phyloP scores from a whole-genome alignment of 2,888 invertebrate species.

The Oscheius sp. region DNA sequence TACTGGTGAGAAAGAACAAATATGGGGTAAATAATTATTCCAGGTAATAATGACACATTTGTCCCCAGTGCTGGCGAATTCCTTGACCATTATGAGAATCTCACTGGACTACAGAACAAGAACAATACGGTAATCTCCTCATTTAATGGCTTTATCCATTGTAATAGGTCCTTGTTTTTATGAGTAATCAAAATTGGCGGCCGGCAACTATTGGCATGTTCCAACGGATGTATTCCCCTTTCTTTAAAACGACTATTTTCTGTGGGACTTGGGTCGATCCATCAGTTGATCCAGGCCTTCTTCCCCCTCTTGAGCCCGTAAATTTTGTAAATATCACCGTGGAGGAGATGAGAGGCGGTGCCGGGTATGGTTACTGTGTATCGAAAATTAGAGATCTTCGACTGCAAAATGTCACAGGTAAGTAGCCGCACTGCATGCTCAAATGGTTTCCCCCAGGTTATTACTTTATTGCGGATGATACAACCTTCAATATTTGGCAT shows the following conservation, averaged over 20 bases:
- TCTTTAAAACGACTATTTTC: slow-evolving; percentile 16
- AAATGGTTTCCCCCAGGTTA: slow-evolving; percentile 14
- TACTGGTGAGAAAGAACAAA: too few species aligned
- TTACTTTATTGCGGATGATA: slow-evolving; percentile 30
- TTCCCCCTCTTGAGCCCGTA: background rate
- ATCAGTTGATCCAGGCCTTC: background rate
- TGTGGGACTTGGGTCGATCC: slow-evolving; percentile 20
- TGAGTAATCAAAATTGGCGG: slow-evolving; percentile 17
- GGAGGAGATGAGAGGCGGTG: slow-evolving; percentile 24
- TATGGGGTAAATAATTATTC: background rate
- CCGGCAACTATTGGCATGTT: background rate
- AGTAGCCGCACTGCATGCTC: background rate
- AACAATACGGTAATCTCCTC: slow-evolving; percentile 9
- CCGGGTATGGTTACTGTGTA: background rate
- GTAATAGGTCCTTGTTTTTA: slow-evolving; percentile 5
- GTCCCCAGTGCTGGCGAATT: background rate
- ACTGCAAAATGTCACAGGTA: slow-evolving; percentile 31
- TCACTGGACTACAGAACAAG: background rate
- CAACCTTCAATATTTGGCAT: slow-evolving; percentile 34
- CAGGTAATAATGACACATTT: background rate
- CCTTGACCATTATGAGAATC: background rate
- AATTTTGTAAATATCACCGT: slow-evolving; percentile 16
- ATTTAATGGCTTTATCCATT: background rate
- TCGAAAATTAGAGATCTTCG: slow-evolving; percentile 25
- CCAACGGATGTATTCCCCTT: slow-evolving; percentile 30